phyloP scores from a whole-genome alignment of 1,140 invertebrate species.

The Drosophila eugracilis region DNA sequence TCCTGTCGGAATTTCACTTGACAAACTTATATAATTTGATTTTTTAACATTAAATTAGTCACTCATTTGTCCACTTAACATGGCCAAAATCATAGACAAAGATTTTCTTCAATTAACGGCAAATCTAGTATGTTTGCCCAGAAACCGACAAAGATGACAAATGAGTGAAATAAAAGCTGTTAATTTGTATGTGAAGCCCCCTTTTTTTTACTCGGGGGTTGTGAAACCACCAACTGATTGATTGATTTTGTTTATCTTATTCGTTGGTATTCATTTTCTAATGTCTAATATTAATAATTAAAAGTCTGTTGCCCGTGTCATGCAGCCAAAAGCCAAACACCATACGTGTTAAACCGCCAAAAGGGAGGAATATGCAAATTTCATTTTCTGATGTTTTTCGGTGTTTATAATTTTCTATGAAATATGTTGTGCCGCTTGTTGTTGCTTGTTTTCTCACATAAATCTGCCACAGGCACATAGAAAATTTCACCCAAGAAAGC shows the following conservation, averaged over 20 bases:
- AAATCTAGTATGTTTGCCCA: conserved; percentile 30
- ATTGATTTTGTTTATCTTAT: conserved; percentile 67
- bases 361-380: conserved; percentile 74
- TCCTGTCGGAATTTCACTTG: no score
- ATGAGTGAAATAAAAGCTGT: conserved; percentile 58
- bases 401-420: conserved; percentile 78
- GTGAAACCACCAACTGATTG: conserved; percentile 61
- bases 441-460: conserved; percentile 76
- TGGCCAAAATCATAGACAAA: conserved; percentile 16
- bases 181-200: conserved; percentile 55
- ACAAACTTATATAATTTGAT: background rate
- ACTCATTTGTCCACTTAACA: conserved; percentile 44
- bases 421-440: conserved; percentile 56
- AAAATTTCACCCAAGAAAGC: conserved; percentile 82
- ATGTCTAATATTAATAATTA: conserved; percentile 76
- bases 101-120: conserved; percentile 55
- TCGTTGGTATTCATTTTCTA: conserved; percentile 55
- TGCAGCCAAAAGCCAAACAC: conserved; percentile 21
- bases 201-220: no score
- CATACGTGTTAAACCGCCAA: conserved; percentile 56
- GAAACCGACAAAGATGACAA: conserved; percentile 34
- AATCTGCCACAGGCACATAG: conserved; percentile 71
- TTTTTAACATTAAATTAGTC: conserved; percentile 28
- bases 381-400: conserved; percentile 33
- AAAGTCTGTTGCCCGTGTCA: conserved; percentile 41